Evolutionary conservation across 92 coral and sea anemone species (phyloP), one percentile per base, ranked within the genome.

Genomic region (Desmophyllum pertusum): DNA sequence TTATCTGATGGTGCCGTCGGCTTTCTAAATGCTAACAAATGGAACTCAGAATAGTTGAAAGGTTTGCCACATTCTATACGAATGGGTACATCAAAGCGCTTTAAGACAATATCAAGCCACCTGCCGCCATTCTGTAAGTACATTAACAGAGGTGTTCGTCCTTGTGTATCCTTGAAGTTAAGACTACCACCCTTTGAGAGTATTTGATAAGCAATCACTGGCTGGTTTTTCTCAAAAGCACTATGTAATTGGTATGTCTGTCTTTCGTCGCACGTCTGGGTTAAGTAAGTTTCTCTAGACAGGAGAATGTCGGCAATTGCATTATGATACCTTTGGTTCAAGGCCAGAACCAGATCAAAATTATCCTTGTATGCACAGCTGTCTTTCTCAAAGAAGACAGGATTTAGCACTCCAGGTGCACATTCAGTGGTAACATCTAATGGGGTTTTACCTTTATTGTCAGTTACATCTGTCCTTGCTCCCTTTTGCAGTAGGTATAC

Each of bases 21-120:
- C n/a, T n/a, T n/a, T n/a, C n/a, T n/a, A n/a, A n/a, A n/a, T n/a
- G n/a, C n/a, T n/a, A 8, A 4, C 46, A 90, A 74, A 81, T 93
- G 96, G 51, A 90, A 46, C 33, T 66, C 91, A 11, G 96, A 93
- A 42, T 72, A 65, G n/a, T 45, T 52, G 70, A 87, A 81, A 4
- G 77, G 59, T n/a, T 66, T 76, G 6, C 83, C 90, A 73, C 96
- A 93, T 35, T 78, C 50, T 29, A 90, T 80, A 36, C 68, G 73
- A 6, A 90, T 65, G 5, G n/a, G 46, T 0, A 73, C 88, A 3
- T 61, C 30, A 35, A 83, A 84, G 15, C 59, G 75, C 61, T 55
- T 84, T 15, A 90, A 70, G 21, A 84, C 80, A 52, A 55, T 71
- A 37, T 46, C 90, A 41, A 61, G 83, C 77, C 46, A 52, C 8